These are phyloP conservation scores for Tribolium freemani DNA, from an alignment of 2,888 invertebrate species.

Conservation along the genomic window DNA sequence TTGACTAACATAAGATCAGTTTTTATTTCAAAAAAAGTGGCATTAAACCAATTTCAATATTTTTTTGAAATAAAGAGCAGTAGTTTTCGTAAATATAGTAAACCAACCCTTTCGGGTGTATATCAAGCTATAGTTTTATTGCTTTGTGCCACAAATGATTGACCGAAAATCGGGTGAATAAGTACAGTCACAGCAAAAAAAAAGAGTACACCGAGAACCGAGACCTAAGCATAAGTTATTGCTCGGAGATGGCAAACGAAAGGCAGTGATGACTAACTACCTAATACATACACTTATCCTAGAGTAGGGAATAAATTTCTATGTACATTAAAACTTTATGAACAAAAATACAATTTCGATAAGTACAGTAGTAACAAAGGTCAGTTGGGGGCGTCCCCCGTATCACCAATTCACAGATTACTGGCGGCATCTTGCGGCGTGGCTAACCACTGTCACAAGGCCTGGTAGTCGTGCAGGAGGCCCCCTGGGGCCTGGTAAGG, in stretches of 20 bases:
- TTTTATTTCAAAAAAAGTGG: not conserved
- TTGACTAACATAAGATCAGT: constrained; percentile 11
- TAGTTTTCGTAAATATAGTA: not conserved
- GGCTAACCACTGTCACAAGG: constrained; percentile 69
- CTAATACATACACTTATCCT: constrained; percentile 21
- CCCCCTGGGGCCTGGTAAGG: constrained; percentile 65
- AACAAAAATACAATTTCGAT: constrained; percentile 30
- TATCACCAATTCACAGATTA: constrained; percentile 32
- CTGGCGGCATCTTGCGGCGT: constrained; percentile 47
- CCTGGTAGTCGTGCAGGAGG: constrained; percentile 67
- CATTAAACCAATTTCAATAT: not conserved
- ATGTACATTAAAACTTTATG: constrained; percentile 27
- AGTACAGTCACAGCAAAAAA: constrained; percentile 16
- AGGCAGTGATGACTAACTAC: constrained; percentile 31
- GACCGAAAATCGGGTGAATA: constrained; percentile 1
- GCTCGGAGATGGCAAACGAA: constrained; percentile 15
- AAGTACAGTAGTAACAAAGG: constrained; percentile 29
- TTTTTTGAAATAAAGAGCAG: not conserved
- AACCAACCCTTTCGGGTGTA: not conserved
- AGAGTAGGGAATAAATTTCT: constrained; percentile 16
- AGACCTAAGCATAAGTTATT: constrained; percentile 9
- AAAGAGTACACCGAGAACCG: not conserved
- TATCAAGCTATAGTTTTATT: constrained; percentile 24
- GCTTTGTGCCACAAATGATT: constrained; percentile 24
- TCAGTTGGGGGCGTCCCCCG: not conserved